Base-by-base conservation (phyloP, 2,113 vertebrate genomes). In the Chaetorhynchus papuensis region DNA sequence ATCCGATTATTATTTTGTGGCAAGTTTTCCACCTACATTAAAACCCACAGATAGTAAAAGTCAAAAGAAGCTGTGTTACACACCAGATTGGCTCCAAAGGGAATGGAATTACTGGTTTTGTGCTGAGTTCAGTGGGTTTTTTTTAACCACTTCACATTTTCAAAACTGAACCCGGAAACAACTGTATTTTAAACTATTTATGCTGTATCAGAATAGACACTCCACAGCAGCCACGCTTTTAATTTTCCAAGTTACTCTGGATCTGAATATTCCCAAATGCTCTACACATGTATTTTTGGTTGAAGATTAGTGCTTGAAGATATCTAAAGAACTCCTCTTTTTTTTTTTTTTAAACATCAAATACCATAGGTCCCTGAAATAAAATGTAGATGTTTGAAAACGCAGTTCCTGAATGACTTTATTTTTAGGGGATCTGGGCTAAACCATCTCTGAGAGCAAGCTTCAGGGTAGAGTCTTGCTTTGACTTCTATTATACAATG, bases 11-110 rank as follows among this genome's bases (percentile, higher is more conserved):
- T 93, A 97, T 95, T 96, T 96, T 95, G 83, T 94, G 90, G 95
- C 93, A 96, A 95, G 93, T 92, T 90, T 93, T 87, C 96, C 96
- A 52, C 97, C 96, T 95, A 97, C 96, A 95, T 72, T 75, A 94
- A 97, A 97, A 70, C 97, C 97, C 90, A 96, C 96, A 94, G 92
- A 95, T 77, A 96, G 85, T 94, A 92, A 82, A 95, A 97, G 95
- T 96, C 95, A 96, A 96, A 93, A 84, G 94, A 52, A 96, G 82
- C 87, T 90, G 76, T 96, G 90, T 93, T 92, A 92, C 75, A 89
- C 60, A 89, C 54, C 93, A 92, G 87, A 90, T 91, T 93, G 87
- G 87, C 72, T 95, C 76, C 66, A 24, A 45, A 82, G 86, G 84
- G 93, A 97, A 97, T 57, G 88, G 44, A 97, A 97, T 96, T 94